phyloP scores from a whole-genome alignment of 92 coral and sea anemone genomes.

The Muricea muricata region DNA sequence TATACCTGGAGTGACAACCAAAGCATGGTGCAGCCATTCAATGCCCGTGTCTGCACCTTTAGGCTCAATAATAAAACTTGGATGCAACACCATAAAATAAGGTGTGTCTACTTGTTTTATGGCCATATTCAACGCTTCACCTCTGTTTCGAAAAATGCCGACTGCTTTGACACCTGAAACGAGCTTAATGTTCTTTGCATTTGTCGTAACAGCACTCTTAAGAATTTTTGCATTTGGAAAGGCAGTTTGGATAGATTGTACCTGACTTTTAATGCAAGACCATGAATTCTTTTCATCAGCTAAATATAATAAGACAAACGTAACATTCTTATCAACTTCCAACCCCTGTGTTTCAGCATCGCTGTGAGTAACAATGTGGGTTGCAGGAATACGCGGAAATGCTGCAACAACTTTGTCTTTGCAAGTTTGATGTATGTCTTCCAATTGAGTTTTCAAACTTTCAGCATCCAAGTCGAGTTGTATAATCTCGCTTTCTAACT shows the following conservation, averaged over 20 bases:
- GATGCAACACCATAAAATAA: constrained; percentile 61
- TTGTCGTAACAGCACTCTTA: background rate
- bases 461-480: background rate
- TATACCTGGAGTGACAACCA: constrained; percentile 63
- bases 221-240: constrained; percentile 32
- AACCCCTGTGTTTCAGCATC: constrained; percentile 5
- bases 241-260: background rate
- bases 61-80: constrained; percentile 40
- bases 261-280: constrained; percentile 11
- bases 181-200: background rate
- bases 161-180: background rate
- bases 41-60: constrained; percentile 57
- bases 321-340: constrained; percentile 5
- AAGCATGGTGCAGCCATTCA: constrained; percentile 71
- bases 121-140: constrained; percentile 7
- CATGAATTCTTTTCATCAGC: background rate
- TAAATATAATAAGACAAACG: constrained; percentile 20
- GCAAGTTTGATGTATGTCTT: constrained; percentile 31
- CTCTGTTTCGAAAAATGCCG: constrained; percentile 12
- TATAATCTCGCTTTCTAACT: background rate
- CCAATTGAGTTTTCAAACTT: background rate
- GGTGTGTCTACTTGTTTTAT: constrained; percentile 35
- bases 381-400: constrained; percentile 35
- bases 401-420: constrained; percentile 14
- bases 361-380: constrained; percentile 24